Evolutionary conservation across 2,888 invertebrate species (phyloP), one percentile per base, ranked within the genome.

Genomic region (Drosophila birchii): DNA sequence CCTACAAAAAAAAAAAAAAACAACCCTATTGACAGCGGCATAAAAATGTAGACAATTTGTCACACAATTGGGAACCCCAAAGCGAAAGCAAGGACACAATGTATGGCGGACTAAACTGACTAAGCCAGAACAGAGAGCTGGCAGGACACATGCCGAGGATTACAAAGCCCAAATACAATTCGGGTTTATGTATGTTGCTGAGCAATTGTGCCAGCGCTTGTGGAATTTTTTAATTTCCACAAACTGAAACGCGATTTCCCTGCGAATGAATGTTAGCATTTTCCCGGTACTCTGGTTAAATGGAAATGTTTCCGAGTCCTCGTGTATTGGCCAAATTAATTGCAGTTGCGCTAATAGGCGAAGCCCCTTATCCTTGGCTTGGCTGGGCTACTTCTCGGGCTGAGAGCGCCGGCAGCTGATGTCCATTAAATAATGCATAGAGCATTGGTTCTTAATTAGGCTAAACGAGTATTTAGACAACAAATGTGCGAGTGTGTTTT

Each of bases 151-250:
- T 79, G 76, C 70, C 82, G 69, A 75, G 74, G 88, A 81, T 79
- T 72, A 79, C 66, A 74, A 43, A 43, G 23, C 23, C 41, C 18
- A 39, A 60, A 59, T 26, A 62, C 49, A 32, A 45, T 55, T 64
- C 14, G n/a, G 53, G 12, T 44, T 73, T 58, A 41, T 41, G 34
- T 32, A 41, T 41, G 29, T 56, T 41, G 45, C 49, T 60, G 18
- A 56, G 66, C 66, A 41, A 55, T 79, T 70, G 71, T 51, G 34
- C 20, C 29, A 45, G 6, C 29, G 12, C n/a, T 62, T 84, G 72
- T 78, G 85, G 89, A 87, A 89, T 85, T 85, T 85, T 85, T 88
- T 85, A 88, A 88, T 85, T 88, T 88, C 68, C 57, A 38, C 68
- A 53, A 72, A 61, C 51, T 53, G 78, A 34, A 77, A 45, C 20